phyloP scores from a whole-genome alignment of 2,888 invertebrate genomes.

The Eilema sororculum region DNA sequence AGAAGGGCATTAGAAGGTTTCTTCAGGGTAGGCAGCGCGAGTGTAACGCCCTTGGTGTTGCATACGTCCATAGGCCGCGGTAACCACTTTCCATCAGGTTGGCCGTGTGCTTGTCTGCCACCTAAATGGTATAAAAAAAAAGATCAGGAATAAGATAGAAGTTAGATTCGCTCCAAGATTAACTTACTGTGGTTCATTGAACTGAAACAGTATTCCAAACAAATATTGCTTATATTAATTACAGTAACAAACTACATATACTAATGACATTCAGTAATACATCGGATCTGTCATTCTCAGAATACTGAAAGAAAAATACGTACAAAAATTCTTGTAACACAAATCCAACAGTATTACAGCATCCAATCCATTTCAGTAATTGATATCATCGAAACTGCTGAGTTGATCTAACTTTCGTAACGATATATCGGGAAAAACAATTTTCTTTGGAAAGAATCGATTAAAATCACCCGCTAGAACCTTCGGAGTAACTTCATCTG shows the following conservation, averaged over 20 bases:
- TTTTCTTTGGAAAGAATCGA: conserved; percentile 38
- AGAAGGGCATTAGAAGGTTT: too few relatives aligned
- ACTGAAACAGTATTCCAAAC: too few relatives aligned
- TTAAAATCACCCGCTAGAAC: conserved; percentile 42
- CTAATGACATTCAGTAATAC: background rate
- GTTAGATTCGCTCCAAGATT: too few relatives aligned
- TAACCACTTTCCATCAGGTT: too few relatives aligned
- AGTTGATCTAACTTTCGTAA: conserved; percentile 36
- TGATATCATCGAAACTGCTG: conserved; percentile 37
- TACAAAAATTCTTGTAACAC: background rate
- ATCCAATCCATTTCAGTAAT: conserved; percentile 27
- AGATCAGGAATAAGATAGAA: too few relatives aligned
- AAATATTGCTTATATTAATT: too few relatives aligned
- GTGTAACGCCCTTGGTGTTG: too few relatives aligned
- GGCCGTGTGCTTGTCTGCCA: too few relatives aligned
- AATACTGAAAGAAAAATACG: background rate
- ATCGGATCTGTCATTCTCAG: background rate
- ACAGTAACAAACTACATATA: background rate
- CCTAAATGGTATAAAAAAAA: too few relatives aligned
- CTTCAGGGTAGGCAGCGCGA: too few relatives aligned
- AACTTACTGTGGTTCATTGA: too few relatives aligned
- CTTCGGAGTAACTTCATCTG: conserved; percentile 27
- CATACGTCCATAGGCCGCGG: too few relatives aligned
- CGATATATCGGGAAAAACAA: conserved; percentile 41
- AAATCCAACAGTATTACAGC: conserved; percentile 10